Percentiles rank a stretch among this genome's conserved stretches.
Evolutionary conservation across 2,888 invertebrate genomes (phyloP).

Genomic region (Ormyrus thymus): DNA sequence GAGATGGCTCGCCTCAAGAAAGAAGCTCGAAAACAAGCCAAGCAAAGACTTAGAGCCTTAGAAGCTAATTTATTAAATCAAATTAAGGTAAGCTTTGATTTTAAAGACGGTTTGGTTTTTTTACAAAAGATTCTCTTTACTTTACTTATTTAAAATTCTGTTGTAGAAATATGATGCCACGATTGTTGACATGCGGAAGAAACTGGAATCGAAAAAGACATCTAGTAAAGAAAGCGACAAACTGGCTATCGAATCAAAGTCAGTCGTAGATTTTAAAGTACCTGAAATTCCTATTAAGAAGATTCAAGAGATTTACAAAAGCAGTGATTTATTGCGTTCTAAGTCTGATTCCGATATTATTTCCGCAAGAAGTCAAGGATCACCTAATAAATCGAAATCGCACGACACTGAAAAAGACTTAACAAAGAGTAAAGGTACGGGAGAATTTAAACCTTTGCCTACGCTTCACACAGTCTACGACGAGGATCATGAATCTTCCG

Average conservation of each 20-base stretch:
- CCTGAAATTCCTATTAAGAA: slow-evolving; percentile 72
- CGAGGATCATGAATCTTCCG: slow-evolving; percentile 47
- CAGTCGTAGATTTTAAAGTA: slow-evolving; percentile 71
- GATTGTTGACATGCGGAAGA: slow-evolving; percentile 72
- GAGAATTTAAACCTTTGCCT: slow-evolving; percentile 19
- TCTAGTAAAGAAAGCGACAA: slow-evolving; percentile 67
- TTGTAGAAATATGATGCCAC: slow-evolving; percentile 71
- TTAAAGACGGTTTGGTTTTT: not conserved
- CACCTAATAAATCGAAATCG: slow-evolving; percentile 31
- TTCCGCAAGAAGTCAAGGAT: slow-evolving; percentile 52
- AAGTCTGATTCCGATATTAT: slow-evolving; percentile 70
- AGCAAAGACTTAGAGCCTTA: slow-evolving; percentile 69
- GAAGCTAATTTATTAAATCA: slow-evolving; percentile 72
- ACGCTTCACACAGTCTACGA: slow-evolving; percentile 36
- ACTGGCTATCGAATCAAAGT: slow-evolving; percentile 70
- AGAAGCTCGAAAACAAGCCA: slow-evolving; percentile 71
- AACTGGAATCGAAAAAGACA: slow-evolving; percentile 68
- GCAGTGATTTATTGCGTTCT: slow-evolving; percentile 68
- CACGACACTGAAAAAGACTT: slow-evolving; percentile 20
- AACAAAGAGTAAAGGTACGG: slow-evolving; percentile 13
- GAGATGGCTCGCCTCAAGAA: slow-evolving; percentile 71
- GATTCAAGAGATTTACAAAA: slow-evolving; percentile 71
- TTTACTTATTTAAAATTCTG: too few relatives aligned
- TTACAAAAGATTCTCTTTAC: not conserved
- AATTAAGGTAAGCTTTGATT: slow-evolving; percentile 62